A percentile compares a stretch with the other conserved stretches of the same genome.
Evolutionary conservation across 2,797 vertebrate genomes (phyloP).

Genomic region (Myiothlypis chrysogaster): DNA sequence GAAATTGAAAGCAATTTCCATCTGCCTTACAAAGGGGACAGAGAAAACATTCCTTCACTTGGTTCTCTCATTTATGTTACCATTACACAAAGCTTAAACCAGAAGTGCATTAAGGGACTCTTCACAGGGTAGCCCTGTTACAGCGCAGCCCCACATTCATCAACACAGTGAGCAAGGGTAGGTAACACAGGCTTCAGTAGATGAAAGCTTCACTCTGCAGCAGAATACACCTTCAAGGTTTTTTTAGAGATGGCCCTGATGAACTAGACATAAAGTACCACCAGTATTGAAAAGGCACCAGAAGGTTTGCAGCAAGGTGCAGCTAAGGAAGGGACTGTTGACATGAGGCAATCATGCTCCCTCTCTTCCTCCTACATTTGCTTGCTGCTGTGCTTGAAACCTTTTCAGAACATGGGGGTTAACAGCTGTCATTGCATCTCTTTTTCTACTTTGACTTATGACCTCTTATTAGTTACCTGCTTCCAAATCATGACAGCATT

Average conservation of each 20-base stretch:
- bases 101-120: background rate
- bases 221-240: background rate
- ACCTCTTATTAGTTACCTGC: background rate
- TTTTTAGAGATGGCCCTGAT: background rate
- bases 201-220: background rate
- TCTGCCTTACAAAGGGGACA: background rate
- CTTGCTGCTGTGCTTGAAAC: background rate
- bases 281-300: background rate
- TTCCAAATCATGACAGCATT: background rate
- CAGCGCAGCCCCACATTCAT: background rate
- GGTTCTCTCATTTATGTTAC: background rate
- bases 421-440: background rate
- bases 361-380: background rate
- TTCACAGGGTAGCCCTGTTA: background rate
- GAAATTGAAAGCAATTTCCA: background rate
- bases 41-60: background rate
- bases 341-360: rapidly evolving
- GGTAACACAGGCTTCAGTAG: background rate
- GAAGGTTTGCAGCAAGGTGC: background rate
- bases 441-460: background rate
- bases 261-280: background rate
- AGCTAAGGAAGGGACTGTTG: background rate
- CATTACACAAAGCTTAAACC: background rate
- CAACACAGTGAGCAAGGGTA: rapidly evolving
- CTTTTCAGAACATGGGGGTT: background rate